Evolutionary conservation across 2,888 invertebrate genomes (phyloP).

Genomic region (Eudasyphora cyanicolor): DNA sequence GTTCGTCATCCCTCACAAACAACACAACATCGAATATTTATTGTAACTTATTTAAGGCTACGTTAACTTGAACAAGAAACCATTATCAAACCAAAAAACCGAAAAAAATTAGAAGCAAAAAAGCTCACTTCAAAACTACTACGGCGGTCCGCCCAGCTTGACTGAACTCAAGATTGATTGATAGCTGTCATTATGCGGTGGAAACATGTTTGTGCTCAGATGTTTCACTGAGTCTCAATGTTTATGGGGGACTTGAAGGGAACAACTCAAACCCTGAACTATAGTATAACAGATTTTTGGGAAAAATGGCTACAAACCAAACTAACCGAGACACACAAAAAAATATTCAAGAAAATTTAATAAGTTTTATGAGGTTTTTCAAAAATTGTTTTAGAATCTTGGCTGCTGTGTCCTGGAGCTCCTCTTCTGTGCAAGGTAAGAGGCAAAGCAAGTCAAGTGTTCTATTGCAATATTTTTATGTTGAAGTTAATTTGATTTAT

Average conservation of each 20-base stretch:
- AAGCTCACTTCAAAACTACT: neutral
- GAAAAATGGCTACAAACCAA: neutral
- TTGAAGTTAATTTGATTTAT: conserved; percentile 65
- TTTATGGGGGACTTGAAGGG: too few species aligned
- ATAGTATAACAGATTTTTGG: neutral
- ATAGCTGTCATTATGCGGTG: conserved; percentile 65
- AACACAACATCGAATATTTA: conserved; percentile 17
- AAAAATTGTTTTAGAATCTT: neutral
- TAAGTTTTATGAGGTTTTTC: conserved; percentile 53
- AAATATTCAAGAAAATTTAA: conserved; percentile 39
- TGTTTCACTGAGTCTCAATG: neutral
- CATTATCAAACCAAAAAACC: conserved; percentile 24
- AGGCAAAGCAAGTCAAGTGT: too few species aligned
- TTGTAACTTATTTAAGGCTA: conserved; percentile 43
- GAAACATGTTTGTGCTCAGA: conserved; percentile 56
- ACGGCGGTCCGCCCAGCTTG: conserved; percentile 20
- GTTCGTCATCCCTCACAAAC: too few species aligned
- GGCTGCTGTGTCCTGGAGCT: neutral
- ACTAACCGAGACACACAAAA: neutral
- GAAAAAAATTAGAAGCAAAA: neutral
- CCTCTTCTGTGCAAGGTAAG: too few species aligned
- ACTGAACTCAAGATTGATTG: conserved; percentile 59
- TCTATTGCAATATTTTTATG: conserved; percentile 27
- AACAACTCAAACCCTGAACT: too few species aligned
- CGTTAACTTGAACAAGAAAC: conserved; percentile 32